Conservation (phyloP, 2,797 vertebrate genomes). For the Echeneis naucrates region DNA sequence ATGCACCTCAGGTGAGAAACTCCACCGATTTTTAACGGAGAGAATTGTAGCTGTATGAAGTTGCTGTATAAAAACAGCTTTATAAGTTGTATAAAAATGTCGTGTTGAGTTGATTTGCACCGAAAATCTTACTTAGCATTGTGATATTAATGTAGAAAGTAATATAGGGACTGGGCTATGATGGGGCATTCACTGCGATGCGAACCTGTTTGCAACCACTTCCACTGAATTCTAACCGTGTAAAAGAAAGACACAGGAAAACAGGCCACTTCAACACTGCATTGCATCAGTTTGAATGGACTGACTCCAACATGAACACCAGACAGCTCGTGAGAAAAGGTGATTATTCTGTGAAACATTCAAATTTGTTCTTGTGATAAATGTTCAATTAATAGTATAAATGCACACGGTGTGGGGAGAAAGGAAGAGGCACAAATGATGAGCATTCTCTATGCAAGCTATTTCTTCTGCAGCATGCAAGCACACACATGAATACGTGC, state of each 20-base stretch:
- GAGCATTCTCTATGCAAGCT: not conserved
- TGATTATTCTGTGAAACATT: constrained; percentile 14
- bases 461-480: constrained; percentile 35
- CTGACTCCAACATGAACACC: constrained; percentile 15
- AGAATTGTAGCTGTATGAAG: constrained; percentile 10
- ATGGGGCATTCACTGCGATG: not conserved
- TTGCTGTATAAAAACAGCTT: no score
- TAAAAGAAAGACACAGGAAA: constrained; percentile 45
- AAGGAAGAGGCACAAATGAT: not conserved
- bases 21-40: not conserved
- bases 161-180: not conserved
- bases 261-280: constrained; percentile 54
- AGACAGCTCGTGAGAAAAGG: constrained; percentile 46
- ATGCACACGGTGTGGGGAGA: not conserved
- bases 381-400: not conserved
- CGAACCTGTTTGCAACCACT: constrained; percentile 13
- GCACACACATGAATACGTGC: constrained; percentile 13
- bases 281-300: constrained; percentile 56
- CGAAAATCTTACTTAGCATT: not conserved
- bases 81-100: no score
- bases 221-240: constrained; percentile 25
- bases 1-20: constrained; percentile 12
- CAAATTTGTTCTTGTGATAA: not conserved
- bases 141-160: not conserved
- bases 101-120: not conserved